phyloP scores from a whole-genome alignment of 2,888 invertebrate genomes.

The Amphipyra tragopoginis region DNA sequence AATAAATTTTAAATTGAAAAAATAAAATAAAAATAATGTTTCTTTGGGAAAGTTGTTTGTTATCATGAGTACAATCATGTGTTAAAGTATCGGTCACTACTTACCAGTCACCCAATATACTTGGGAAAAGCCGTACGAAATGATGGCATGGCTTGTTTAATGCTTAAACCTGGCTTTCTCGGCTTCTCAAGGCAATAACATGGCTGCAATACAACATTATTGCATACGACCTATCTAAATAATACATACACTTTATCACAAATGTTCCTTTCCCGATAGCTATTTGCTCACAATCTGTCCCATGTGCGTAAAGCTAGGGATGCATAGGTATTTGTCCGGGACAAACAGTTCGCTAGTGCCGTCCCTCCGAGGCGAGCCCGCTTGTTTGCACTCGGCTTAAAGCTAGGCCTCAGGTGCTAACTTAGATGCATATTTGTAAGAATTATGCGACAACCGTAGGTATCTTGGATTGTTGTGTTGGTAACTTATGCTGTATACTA shows the following conservation, averaged over 20 bases:
- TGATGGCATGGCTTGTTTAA: too few species aligned
- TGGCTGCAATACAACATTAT: too few species aligned
- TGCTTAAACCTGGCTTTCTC: too few species aligned
- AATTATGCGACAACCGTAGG: conserved; percentile 27
- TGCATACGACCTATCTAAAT: neutral
- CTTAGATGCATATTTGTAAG: conserved; percentile 52
- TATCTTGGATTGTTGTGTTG: neutral
- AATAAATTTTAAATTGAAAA: too few species aligned
- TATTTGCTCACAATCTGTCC: conserved; percentile 52
- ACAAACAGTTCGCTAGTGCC: conserved; percentile 58
- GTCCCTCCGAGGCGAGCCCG: conserved; percentile 36
- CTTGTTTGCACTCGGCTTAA: conserved; percentile 56
- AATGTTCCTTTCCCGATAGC: conserved; percentile 23
- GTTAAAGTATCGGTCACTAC: too few species aligned
- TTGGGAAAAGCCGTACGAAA: too few species aligned
- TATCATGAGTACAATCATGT: too few species aligned
- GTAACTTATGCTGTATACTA: neutral
- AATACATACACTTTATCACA: conserved; percentile 19
- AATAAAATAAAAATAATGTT: too few species aligned
- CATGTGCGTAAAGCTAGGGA: conserved; percentile 39
- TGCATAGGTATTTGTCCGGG: conserved; percentile 56
- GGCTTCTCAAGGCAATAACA: too few species aligned
- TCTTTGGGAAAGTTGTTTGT: too few species aligned
- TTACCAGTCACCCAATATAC: too few species aligned
- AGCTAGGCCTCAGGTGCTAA: conserved; percentile 53